phyloP scores from a whole-genome alignment of 1,140 invertebrate genomes.

The Pygmarrhopalites habei region DNA sequence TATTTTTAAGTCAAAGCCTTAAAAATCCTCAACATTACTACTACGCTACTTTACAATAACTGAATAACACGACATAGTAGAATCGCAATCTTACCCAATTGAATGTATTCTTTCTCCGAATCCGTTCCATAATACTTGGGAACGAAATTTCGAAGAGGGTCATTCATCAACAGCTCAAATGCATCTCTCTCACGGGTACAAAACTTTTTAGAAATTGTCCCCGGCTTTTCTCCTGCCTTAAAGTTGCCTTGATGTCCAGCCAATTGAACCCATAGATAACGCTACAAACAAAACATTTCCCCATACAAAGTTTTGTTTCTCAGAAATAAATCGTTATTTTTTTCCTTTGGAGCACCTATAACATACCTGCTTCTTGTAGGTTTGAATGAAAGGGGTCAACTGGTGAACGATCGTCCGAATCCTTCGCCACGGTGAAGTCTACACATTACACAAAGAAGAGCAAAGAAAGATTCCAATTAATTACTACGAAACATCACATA shows the following conservation, averaged over 20 bases:
- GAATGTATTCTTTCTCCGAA: conserved; percentile 69
- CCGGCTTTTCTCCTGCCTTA: conserved; percentile 80
- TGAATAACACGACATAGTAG: too few species aligned
- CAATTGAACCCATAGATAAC: conserved; percentile 87
- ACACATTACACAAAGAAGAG: conserved; percentile 33
- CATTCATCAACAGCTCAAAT: conserved; percentile 79
- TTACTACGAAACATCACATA: too few species aligned
- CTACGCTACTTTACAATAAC: too few species aligned
- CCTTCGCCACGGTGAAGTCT: conserved; percentile 89
- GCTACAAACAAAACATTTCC: too few species aligned
- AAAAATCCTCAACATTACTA: too few species aligned
- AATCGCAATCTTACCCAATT: too few species aligned
- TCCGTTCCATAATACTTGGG: conserved; percentile 83
- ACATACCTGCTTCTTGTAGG: conserved; percentile 93
- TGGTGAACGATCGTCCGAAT: conserved; percentile 79
- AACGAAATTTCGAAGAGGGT: conserved; percentile 69
- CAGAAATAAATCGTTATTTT: too few species aligned
- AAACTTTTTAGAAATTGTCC: conserved; percentile 88
- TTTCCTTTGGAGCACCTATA: too few species aligned
- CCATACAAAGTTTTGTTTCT: too few species aligned
- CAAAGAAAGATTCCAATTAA: too few species aligned
- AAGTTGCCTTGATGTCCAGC: conserved; percentile 64
- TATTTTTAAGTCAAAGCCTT: too few species aligned
- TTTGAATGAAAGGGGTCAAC: conserved; percentile 94
- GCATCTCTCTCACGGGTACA: conserved; percentile 71